Evolutionary conservation across 2,113 vertebrate species (phyloP), one percentile per base, ranked within the genome.

Genomic region (Sebastes fasciatus): DNA sequence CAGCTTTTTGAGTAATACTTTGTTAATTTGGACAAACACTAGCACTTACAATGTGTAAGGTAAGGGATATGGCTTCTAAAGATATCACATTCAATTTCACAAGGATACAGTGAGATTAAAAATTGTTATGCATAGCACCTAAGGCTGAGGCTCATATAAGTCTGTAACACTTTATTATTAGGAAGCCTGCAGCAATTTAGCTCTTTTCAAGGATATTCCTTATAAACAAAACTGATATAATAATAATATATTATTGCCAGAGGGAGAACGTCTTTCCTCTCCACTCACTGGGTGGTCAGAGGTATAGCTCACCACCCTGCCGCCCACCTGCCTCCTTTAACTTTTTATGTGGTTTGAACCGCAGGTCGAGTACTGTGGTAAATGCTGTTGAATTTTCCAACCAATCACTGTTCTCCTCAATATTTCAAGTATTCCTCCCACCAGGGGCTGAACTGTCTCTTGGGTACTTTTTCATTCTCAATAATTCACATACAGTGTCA

Each of bases 401-500:
- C 43, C 52, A 11, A 60, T 76, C 8, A 14, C 73, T 48, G 21
- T 9, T 51, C 42, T 55, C 26, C 42, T 63, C 40, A 13, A 51
- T 63, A 65, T 60, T 77, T 80, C 45, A 46, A 14, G 66, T 12
- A 8, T 34, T 69, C 8, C 42, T 64, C 26, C 34, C 42, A 13
- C 4, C 0, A 2, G 23, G 2, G 26, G 8, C 21, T 58, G 60
- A 66, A 46, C 48, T 64, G 26, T 67, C 51, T 64, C 58, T 7
- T 12, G 0, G 16, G 45, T 40, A 46, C 57, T 45, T 71, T 62
- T 43, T 21, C 48, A 26, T 19, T 62, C 70, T 70, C 43, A 75
- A 75, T 70, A 43, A 75, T 65, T 79, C 43, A 55, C 8, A 19
- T 42, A 14, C 49, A 6, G 12, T 17, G 57, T 65, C 34, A 77